Conservation (phyloP, 2,797 vertebrate species). For the Garrulus glandarius region DNA sequence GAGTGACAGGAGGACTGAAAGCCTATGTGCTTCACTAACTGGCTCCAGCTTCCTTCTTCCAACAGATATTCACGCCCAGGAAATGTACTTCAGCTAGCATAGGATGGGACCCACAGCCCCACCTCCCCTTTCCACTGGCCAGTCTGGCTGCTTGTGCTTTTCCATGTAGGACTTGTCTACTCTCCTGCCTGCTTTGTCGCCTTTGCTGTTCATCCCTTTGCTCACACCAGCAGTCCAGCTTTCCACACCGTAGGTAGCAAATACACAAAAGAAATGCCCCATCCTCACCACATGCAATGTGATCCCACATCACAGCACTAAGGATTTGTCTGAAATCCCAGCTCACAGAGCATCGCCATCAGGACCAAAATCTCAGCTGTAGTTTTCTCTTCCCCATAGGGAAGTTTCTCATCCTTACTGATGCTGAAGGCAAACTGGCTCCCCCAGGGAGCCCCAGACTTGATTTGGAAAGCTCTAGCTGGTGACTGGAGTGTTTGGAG, state of each 20-base stretch:
- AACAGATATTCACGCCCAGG: neutral
- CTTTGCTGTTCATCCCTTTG: neutral
- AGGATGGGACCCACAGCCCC: neutral
- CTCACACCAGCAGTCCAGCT: neutral
- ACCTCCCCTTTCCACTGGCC: fast-evolving
- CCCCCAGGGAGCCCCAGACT: neutral
- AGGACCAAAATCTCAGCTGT: neutral
- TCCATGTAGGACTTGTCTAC: neutral
- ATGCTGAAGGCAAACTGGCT: neutral
- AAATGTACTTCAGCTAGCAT: neutral
- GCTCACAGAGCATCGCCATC: fast-evolving
- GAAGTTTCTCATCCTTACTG: neutral
- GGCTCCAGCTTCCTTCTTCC: neutral
- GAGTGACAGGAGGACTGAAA: neutral
- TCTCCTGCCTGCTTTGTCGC: neutral
- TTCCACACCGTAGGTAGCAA: fast-evolving
- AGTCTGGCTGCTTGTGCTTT: neutral
- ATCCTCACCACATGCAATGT: fast-evolving
- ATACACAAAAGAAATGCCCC: neutral
- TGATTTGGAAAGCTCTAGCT: neutral
- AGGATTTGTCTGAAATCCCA: neutral
- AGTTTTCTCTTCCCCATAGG: neutral
- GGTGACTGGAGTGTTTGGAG: neutral
- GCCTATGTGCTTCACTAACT: neutral
- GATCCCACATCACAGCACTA: fast-evolving